Evolutionary conservation across 2,888 invertebrate species (phyloP), one percentile per base, ranked within the genome.

Genomic region (Spisula subtruncata): DNA sequence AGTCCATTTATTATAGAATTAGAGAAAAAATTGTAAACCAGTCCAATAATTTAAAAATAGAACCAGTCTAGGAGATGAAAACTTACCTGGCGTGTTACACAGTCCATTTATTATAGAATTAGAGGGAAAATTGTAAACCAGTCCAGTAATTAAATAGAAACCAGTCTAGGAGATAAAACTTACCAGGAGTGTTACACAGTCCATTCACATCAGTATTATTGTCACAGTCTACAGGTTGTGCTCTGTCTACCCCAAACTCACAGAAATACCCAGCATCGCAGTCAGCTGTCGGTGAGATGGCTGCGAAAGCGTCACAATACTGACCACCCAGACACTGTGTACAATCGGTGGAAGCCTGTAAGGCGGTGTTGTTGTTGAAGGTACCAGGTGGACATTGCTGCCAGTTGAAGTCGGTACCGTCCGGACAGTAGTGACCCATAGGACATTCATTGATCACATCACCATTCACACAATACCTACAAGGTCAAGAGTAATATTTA

Each of bases 251-350:
- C 32, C 96, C 96, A 89, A 93, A 96, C 87, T 95, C 95, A 92
- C 96, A 96, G 94, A 94, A 96, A 83, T 96, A 95, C 10, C 96
- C 96, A 2, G 93, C 93, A 54, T 93, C 94, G 93, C 96, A 96
- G 56, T 87, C 90, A 0, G 94, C 96, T 10, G 94, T 91, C 0
- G 95, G 94, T 10, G 87, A 85, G 2, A 90, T 92, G 29, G 90
- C 91, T 0, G 93, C 94, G 35, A 88, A 93, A 35, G 89, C 48
- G 79, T 95, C 94, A 91, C 96, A 96, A 91, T 96, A 96, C 81
- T 94, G 90, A 14, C 96, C 96, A 0, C 96, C 96, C 4, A 94
- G 93, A 88, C 96, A 96, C 1, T 94, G 91, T 35, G 92, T 94
- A 90, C 96, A 96, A 88, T 96, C 94, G 18, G 85, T 81, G n/a